Evolutionary conservation across 2,113 vertebrate genomes (phyloP), one percentile per base, ranked within the genome.

Genomic region (Myanophis thanlyinensis): DNA sequence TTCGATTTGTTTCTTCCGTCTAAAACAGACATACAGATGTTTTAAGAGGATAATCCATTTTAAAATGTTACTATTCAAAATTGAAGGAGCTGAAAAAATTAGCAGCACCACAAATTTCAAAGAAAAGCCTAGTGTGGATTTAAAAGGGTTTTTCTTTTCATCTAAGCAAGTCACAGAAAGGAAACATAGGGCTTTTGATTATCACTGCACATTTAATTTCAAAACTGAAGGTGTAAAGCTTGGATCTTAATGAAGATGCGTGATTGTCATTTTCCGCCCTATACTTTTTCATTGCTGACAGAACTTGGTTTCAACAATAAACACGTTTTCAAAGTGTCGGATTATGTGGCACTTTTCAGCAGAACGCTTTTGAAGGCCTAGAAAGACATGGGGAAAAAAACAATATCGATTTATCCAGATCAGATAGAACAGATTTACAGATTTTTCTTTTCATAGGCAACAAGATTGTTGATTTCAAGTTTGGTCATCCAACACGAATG

Each of bases 291-390:
- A 98, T 95, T 98, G 98, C 91, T 98, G 98, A 96, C 98, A 99
- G 97, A 99, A 99, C 96, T 97, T 98, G 92, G 98, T 99, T 96
- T 98, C 98, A 15, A 98, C 98, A 94, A 99, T 98, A 94, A 99
- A 99, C 92, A 97, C 98, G 94, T 99, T 99, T 94, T 98, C 98
- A 87, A 99, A 99, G 96, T 99, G 99, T 93, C 97, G 98, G 97
- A 99, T 98, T 89, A 98, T 98, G 94, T 97, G 98, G 91, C 98
- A 99, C 20, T 98, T 98, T 93, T 98, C 98, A 11, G 97, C 98
- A 1, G 98, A 98, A 87, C 98, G 98, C 95, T 99, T 99, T 95
- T 99, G 98, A 95, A 99, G 97, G 95, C 98, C 98, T 97, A 97
- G 95, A 89, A 89, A 92, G 0, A 46, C 96, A 94, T 92, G 56